Base-by-base conservation (phyloP, 2,113 vertebrate species). In the Melanerpes formicivorus region DNA sequence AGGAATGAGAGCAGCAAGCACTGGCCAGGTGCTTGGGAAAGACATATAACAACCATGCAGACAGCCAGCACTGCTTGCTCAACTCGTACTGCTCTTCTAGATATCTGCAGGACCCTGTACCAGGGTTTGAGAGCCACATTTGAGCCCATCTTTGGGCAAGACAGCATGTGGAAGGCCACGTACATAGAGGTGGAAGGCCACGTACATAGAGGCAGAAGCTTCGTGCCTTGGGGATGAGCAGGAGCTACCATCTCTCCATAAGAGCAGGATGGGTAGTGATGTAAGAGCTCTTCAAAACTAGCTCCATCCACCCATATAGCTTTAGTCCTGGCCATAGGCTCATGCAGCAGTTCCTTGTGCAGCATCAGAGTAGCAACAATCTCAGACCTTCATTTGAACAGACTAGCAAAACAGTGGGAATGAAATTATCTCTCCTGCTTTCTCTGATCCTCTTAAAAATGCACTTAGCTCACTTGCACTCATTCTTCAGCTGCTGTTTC, bases 1-100 rank as follows among this genome's bases (percentile, higher is more conserved):
- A 75, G 37, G 46, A 63, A 70, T 3, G 1, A 63, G 72, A 58
- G 26, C 30, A 78, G 26, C 1, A 1, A 73, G 32, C 3, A 2
- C 64, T 1, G 1, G 64, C 23, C 67, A 60, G 34, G 44, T 59
- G 73, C 73, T 80, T 1, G 1, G 70, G 14, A 84, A 80, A 76
- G 59, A 8, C 64, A 44, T 0, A 0, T 71, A 5, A 5, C 32
- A 67, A 18, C 34, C 1, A 0, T 0, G 0, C 46, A 67, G 64
- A 27, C 59, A 84, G 25, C 22, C 69, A 30, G 19, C 32, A 48
- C 3, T 1, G 4, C 37, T 48, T 44, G 34, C 6, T 59, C 56
- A 34, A 8, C 11, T 37, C 0, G 1, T 21, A 32, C 55, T 76
- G 65, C 65, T 46, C 54, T 42, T 14, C 56, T 52, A 29, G 42